A percentile compares a stretch with the other conserved stretches of the same genome.
These are phyloP conservation scores for Andricus grossulariae DNA, from an alignment of 1,140 invertebrate genomes.

Conservation along the genomic window DNA sequence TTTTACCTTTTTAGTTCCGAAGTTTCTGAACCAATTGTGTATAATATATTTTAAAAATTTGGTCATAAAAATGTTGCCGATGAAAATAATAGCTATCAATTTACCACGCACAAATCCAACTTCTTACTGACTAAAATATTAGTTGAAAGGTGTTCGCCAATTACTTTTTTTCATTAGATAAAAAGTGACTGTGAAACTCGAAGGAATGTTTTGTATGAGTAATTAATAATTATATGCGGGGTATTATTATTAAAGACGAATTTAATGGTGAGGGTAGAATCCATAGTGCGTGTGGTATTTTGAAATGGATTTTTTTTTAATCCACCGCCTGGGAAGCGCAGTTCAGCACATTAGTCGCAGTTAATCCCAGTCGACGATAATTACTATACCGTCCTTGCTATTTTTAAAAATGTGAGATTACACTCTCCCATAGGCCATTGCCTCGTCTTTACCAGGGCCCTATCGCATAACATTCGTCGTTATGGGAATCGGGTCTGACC, in stretches of 20 bases:
- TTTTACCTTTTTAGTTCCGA: background rate
- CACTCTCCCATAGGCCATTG: conserved; percentile 31
- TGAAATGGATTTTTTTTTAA: background rate
- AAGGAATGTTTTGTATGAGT: background rate
- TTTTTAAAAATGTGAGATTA: conserved; percentile 17
- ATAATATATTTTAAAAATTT: too few relatives aligned
- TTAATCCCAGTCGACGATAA: conserved; percentile 22
- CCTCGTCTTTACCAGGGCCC: conserved; percentile 28
- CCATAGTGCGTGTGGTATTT: background rate
- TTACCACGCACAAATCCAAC: too few relatives aligned
- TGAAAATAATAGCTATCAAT: too few relatives aligned
- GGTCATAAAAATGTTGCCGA: too few relatives aligned
- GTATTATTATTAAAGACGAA: background rate
- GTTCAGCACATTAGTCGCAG: conserved; percentile 15
- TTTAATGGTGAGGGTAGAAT: background rate
- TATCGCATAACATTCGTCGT: conserved; percentile 52
- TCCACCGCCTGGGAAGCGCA: background rate
- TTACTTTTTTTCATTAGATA: background rate
- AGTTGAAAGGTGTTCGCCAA: too few relatives aligned
- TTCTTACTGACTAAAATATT: too few relatives aligned
- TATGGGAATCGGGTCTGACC: conserved; percentile 50
- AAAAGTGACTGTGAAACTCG: background rate
- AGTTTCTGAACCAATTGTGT: background rate
- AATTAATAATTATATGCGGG: conserved; percentile 15
- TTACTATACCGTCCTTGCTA: conserved; percentile 18